These are phyloP conservation scores for Venustaconcha ellipsiformis DNA, from an alignment of 1,140 invertebrate species.

Conservation along the genomic window DNA sequence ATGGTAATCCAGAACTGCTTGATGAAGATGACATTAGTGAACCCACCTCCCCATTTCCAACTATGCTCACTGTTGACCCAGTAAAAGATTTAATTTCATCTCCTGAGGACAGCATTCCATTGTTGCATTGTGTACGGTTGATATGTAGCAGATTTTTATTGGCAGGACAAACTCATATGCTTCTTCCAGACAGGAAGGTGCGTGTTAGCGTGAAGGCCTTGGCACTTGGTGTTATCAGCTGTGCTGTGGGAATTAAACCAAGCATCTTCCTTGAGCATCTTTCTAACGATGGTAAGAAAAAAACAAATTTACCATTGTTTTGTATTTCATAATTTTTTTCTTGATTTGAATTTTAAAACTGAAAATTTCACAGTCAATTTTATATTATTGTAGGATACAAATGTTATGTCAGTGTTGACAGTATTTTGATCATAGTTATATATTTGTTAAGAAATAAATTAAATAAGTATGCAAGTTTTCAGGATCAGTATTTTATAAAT, in stretches of 20 bases:
- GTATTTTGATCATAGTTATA: no score
- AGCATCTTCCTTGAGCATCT: constrained; percentile 76
- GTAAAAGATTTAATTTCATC: constrained; percentile 36
- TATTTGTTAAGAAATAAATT: no score
- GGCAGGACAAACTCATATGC: constrained; percentile 73
- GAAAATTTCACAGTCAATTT: no score
- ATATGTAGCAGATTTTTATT: constrained; percentile 83
- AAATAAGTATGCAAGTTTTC: no score
- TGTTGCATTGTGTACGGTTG: constrained; percentile 82
- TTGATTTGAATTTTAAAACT: no score
- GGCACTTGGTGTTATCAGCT: constrained; percentile 80
- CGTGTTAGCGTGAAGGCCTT: constrained; percentile 88
- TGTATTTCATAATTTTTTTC: no score
- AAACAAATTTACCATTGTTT: no score
- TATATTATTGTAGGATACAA: no score
- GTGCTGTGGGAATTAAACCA: constrained; percentile 79
- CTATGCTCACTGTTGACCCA: constrained; percentile 6
- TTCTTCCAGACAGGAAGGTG: constrained; percentile 78
- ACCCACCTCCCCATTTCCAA: constrained; percentile 5
- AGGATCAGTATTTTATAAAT: no score
- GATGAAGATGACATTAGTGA: constrained; percentile 18
- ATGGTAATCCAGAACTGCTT: constrained; percentile 59
- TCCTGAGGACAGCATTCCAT: constrained; percentile 69
- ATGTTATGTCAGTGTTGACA: no score
- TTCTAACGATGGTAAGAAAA: no score